Evolutionary conservation across 2,888 invertebrate genomes (phyloP).

Genomic region (Stomorhina lunata): DNA sequence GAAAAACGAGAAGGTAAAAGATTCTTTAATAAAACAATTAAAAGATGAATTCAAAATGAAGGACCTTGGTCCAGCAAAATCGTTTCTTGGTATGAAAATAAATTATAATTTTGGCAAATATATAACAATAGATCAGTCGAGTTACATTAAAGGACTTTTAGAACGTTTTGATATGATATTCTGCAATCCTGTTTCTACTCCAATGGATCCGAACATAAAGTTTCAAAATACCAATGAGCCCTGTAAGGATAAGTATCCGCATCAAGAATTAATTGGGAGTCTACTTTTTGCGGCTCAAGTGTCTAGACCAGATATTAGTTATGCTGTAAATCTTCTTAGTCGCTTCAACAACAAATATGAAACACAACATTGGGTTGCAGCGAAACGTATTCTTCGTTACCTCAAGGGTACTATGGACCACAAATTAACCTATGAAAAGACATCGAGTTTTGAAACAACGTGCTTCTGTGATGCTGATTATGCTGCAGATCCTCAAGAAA

Average conservation of each 20-base stretch:
- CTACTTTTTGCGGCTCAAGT: constrained; percentile 26
- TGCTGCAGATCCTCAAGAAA: not conserved
- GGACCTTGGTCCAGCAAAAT: constrained; percentile 12
- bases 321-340: constrained; percentile 40
- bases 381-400: constrained; percentile 16
- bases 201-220: constrained; percentile 16
- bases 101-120: constrained; percentile 1
- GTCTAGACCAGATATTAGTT: constrained; percentile 36
- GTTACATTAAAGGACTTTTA: not conserved
- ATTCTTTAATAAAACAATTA: not conserved
- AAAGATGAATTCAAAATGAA: constrained; percentile 16
- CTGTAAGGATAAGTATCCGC: constrained; percentile 13
- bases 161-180: constrained; percentile 25
- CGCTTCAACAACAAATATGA: constrained; percentile 21
- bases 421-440: constrained; percentile 10
- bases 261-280: constrained; percentile 37
- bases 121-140: constrained; percentile 9
- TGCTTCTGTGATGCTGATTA: constrained; percentile 31
- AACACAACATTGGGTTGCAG: constrained; percentile 32
- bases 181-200: not conserved
- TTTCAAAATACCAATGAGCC: no score
- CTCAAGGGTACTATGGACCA: not conserved
- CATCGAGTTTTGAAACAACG: not conserved
- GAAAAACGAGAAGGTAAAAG: not conserved
- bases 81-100: constrained; percentile 14